Conservation (phyloP, 2,797 vertebrate species). For the Molossus molossus region DNA sequence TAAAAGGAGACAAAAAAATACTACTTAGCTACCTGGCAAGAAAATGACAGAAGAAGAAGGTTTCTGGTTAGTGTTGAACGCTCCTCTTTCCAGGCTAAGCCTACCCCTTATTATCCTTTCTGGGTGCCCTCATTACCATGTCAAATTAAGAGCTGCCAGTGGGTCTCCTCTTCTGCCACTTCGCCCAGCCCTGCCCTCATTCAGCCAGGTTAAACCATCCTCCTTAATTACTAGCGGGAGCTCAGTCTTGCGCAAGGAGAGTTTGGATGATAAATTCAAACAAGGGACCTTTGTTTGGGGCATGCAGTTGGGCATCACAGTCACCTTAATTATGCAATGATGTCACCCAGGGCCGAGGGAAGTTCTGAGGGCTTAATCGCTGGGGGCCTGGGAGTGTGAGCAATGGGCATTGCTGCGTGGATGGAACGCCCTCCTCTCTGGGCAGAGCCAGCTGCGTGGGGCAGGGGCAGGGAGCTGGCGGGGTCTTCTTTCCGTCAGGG, state of each 20-base stretch:
- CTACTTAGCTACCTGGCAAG: conserved; percentile 60
- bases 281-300: conserved; percentile 73
- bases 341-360: conserved; percentile 36
- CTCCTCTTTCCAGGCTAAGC: not conserved
- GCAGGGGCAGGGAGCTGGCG: not conserved
- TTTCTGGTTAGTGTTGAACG: not conserved
- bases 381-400: conserved; percentile 12
- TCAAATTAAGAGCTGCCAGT: conserved; percentile 63
- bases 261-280: conserved; percentile 72
- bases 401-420: not conserved
- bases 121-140: conserved; percentile 33
- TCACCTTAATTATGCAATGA: conserved; percentile 77
- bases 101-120: conserved; percentile 46
- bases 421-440: not conserved
- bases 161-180: conserved; percentile 47
- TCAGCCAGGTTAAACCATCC: conserved; percentile 63
- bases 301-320: conserved; percentile 56
- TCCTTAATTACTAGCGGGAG: conserved; percentile 71
- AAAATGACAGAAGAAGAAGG: conserved; percentile 53
- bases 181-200: conserved; percentile 42
- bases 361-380: conserved; percentile 70
- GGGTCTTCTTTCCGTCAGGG: not conserved
- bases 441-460: not conserved
- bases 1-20: conserved; percentile 26
- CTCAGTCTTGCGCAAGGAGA: conserved; percentile 46